These are phyloP conservation scores for Lithophane ornitopus DNA, from an alignment of 2,888 invertebrate species.

Conservation along the genomic window DNA sequence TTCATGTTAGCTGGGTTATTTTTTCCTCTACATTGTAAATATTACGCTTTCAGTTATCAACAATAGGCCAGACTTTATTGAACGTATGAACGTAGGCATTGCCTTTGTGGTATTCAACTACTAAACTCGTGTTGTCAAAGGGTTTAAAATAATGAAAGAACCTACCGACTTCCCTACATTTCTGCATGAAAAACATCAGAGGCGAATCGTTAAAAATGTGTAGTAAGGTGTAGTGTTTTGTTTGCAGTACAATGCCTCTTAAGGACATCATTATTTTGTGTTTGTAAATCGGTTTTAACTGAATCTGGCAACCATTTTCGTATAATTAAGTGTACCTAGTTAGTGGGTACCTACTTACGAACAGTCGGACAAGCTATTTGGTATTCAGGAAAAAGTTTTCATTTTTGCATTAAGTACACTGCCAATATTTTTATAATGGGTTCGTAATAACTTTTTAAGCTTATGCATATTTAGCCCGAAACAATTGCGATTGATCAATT, in stretches of 20 bases:
- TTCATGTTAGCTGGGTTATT: neutral
- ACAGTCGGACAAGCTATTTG: neutral
- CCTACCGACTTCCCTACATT: neutral
- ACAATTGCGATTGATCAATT: no score
- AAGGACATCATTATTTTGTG: slow-evolving; percentile 5
- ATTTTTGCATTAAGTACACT: neutral
- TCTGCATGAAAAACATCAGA: slow-evolving; percentile 11
- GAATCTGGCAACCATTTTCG: neutral
- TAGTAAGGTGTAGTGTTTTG: slow-evolving; percentile 5
- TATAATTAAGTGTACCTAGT: no score
- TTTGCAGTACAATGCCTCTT: neutral
- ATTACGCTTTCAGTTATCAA: neutral
- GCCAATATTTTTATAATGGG: neutral
- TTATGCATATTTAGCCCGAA: neutral
- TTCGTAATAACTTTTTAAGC: neutral
- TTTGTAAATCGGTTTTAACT: neutral
- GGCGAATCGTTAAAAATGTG: slow-evolving; percentile 1
- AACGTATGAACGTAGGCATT: neutral
- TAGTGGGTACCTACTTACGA: no score
- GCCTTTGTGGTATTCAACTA: neutral
- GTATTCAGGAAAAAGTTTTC: neutral
- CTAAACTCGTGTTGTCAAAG: neutral
- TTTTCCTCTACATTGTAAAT: no score
- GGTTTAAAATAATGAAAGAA: slow-evolving; percentile 10
- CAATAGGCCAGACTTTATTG: slow-evolving; percentile 11